Evolutionary conservation across 1,140 invertebrate genomes (phyloP), one percentile per base, ranked within the genome.

Genomic region (Drosophila malerkotliana): DNA sequence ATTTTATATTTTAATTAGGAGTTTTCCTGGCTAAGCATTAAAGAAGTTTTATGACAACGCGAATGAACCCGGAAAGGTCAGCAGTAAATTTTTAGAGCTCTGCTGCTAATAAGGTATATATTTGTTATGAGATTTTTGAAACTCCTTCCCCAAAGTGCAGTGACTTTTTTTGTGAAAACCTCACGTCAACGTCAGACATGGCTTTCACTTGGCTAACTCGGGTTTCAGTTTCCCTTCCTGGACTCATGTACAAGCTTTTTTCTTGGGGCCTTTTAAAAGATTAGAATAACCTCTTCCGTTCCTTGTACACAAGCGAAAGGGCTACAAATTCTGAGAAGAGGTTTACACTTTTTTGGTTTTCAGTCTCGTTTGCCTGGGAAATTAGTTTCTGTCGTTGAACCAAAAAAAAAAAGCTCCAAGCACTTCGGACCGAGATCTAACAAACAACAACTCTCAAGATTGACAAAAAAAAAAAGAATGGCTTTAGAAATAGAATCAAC

Each of bases 1-100:
- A 67, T 75, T 76, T 63, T 49, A 82, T 75, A 56, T 59, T 61
- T 76, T 75, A 66, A 84, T 76, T 79, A 79, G 14, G 41, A 51
- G 37, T 57, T 63, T 54, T 21, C 30, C 15, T 1, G 7, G 5
- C 26, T 6, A 28, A 45, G 7, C 45, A 10, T 28, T 9, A 30
- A 39, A 15, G 15, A 7, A 21, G 32, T 30, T 63, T 39, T 49
- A 41, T 41, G 24, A 24, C 62, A 49, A 41, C n/a, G 45, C 6
- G 37, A 57, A 39, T 30, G 12, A 49, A 28, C 44, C 10, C 9
- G 34, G 26, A 28, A 28, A 28, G 26, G 26, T 28, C 26, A 21
- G 21, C 21, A 21, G 21, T 21, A 21, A 21, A 21, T 21, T 21
- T 21, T 21, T 21, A 21, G 21, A 21, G 21, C 21, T 21, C 21